These are phyloP conservation scores for Escarpia spicata DNA, from an alignment of 2,888 invertebrate species.

Conservation along the genomic window DNA sequence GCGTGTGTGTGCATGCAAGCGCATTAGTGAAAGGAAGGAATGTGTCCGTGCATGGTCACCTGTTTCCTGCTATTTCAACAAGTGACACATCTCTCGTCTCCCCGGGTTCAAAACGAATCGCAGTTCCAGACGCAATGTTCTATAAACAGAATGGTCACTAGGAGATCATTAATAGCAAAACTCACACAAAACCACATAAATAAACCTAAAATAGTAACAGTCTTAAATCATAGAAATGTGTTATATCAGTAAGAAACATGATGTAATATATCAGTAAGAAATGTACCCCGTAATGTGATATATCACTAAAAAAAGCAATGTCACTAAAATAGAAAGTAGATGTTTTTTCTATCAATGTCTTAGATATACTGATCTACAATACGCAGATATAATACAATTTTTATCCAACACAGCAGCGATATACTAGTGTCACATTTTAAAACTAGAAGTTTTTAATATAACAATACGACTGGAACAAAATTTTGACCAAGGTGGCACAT, in stretches of 20 bases:
- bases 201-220: no score
- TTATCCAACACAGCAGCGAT: not conserved
- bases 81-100: conserved; percentile 55
- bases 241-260: no score
- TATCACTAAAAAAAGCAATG: no score
- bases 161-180: no score
- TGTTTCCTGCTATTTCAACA: conserved; percentile 58
- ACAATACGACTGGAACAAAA: not conserved
- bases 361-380: not conserved
- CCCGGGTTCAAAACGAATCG: conserved; percentile 61
- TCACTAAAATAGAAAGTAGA: not conserved
- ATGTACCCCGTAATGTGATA: no score
- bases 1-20: not conserved
- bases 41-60: conserved; percentile 40
- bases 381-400: not conserved
- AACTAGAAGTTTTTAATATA: not conserved
- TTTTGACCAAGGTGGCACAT: not conserved
- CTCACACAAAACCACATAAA: no score
- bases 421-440: not conserved
- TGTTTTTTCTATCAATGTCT: not conserved
- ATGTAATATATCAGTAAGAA: no score
- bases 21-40: not conserved
- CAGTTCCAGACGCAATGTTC: conserved; percentile 61
- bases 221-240: no score
- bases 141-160: conserved; percentile 36